These are phyloP conservation scores for Cyclina sinensis DNA, from an alignment of 1,140 invertebrate genomes.

Conservation along the genomic window DNA sequence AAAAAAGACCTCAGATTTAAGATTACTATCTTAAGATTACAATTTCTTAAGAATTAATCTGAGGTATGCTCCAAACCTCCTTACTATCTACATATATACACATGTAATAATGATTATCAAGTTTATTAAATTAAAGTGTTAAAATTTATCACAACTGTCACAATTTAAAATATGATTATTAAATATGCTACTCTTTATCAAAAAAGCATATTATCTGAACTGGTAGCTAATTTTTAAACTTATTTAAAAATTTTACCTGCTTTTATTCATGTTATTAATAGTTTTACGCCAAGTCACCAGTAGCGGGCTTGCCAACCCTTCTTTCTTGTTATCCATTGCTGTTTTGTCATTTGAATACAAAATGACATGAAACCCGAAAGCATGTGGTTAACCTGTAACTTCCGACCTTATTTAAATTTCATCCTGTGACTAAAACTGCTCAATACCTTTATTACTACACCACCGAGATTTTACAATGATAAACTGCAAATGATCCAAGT, in stretches of 20 bases:
- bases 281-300: conserved; percentile 56
- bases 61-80: too few species aligned
- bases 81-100: too few species aligned
- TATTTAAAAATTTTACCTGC: conserved; percentile 51
- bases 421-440: conserved; percentile 16
- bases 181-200: too few species aligned
- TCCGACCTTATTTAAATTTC: conserved; percentile 49
- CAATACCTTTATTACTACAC: background rate
- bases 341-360: conserved; percentile 22
- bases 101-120: too few species aligned
- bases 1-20: too few species aligned
- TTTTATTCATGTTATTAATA: conserved; percentile 48
- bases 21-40: too few species aligned
- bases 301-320: conserved; percentile 21
- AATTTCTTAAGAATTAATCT: too few species aligned
- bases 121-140: too few species aligned
- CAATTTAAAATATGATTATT: too few species aligned
- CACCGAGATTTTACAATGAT: conserved; percentile 17
- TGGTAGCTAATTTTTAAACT: too few species aligned
- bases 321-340: conserved; percentile 24
- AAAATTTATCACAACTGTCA: too few species aligned
- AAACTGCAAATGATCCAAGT: conserved; percentile 23
- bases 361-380: conserved; percentile 25
- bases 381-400: conserved; percentile 41
- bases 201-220: too few species aligned